A percentile compares a stretch with the other conserved stretches of the same genome.
Evolutionary conservation across 2,113 vertebrate species (phyloP).

Genomic region (Erinaceus europaeus): DNA sequence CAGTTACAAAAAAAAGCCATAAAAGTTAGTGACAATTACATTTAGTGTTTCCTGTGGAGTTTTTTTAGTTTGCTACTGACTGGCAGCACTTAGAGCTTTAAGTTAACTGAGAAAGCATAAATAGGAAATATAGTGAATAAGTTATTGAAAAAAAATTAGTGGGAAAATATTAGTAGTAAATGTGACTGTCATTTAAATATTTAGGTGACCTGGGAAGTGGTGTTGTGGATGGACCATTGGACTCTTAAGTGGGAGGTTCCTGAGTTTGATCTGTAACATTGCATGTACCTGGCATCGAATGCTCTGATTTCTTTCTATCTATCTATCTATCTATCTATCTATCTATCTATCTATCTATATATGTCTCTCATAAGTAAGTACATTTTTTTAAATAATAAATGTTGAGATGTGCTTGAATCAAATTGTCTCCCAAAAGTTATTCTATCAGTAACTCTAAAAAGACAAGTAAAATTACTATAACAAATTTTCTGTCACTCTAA

Average conservation of each 20-base stretch:
- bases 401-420: conserved; percentile 22
- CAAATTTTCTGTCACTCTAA: conserved; percentile 3
- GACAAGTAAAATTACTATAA: conserved; percentile 9
- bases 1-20: background rate
- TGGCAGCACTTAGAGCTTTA: conserved; percentile 28
- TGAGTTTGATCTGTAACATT: no score
- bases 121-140: conserved; percentile 54
- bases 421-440: conserved; percentile 11
- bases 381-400: no score
- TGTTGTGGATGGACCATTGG: no score
- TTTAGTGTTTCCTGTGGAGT: conserved; percentile 54
- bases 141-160: conserved; percentile 31
- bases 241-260: no score
- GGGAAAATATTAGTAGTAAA: conserved; percentile 16
- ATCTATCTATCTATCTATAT: no score
- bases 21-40: conserved; percentile 19
- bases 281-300: no score
- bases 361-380: no score
- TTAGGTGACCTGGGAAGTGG: no score
- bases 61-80: conserved; percentile 50
- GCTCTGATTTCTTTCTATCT: no score
- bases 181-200: no score
- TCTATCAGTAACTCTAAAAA: conserved; percentile 38
- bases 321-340: no score
- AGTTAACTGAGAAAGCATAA: conserved; percentile 55